A percentile compares a stretch with the other conserved stretches of the same genome.
Evolutionary conservation across 2,113 vertebrate genomes (phyloP).

Genomic region (Tachysurus vachellii): DNA sequence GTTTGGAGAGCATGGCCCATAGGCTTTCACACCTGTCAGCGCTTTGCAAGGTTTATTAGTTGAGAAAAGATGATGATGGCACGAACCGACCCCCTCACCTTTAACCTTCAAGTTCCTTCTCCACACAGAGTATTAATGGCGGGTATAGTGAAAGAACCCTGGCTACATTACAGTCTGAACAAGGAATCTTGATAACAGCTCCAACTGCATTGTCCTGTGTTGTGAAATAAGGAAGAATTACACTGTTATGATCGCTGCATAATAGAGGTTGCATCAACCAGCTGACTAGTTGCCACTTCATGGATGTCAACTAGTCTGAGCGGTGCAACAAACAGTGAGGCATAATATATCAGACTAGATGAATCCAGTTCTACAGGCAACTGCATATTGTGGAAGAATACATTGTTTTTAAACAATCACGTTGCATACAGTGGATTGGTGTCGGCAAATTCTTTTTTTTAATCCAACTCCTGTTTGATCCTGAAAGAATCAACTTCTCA

Average conservation of each 20-base stretch:
- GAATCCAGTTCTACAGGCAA: not conserved
- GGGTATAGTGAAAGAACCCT: conserved; percentile 4
- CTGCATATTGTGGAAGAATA: not conserved
- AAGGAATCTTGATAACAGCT: not conserved
- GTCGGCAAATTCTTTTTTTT: not conserved
- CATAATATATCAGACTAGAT: not conserved
- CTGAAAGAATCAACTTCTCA: not conserved
- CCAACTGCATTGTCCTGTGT: conserved; percentile 1
- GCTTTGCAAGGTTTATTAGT: conserved; percentile 56
- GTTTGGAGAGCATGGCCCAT: conserved; percentile 38
- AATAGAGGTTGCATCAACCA: not conserved
- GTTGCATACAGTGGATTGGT: not conserved
- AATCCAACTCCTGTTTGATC: not conserved
- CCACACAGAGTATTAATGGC: not conserved
- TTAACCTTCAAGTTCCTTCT: conserved; percentile 50
- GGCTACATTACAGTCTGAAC: not conserved
- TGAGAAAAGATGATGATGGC: conserved; percentile 48
- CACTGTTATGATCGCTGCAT: not conserved
- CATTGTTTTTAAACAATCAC: not conserved
- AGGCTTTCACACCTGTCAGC: conserved; percentile 69
- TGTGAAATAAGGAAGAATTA: not conserved
- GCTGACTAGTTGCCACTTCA: not conserved
- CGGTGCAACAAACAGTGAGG: not conserved
- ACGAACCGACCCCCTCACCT: conserved; percentile 34
- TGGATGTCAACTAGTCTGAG: not conserved